A percentile compares a stretch with the other conserved stretches of the same genome.
Evolutionary conservation across 2,797 vertebrate genomes (phyloP).

Genomic region (Labroides dimidiatus): DNA sequence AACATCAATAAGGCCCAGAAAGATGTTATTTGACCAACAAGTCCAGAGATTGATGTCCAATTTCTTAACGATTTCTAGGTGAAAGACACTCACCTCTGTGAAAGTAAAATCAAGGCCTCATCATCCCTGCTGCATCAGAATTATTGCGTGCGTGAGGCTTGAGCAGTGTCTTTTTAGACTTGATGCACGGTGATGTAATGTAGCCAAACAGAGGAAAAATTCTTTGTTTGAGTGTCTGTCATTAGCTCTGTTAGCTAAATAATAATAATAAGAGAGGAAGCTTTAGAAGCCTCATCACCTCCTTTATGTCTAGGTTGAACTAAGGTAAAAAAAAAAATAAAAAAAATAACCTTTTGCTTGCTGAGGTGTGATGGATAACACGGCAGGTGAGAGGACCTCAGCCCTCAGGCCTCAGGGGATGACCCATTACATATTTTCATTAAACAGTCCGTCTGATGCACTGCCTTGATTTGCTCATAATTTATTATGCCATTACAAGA

Average conservation of each 20-base stretch:
- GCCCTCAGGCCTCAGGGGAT: conserved; percentile 74
- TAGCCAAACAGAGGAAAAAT: conserved; percentile 31
- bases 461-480: conserved; percentile 91
- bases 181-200: conserved; percentile 53
- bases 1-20: conserved; percentile 81
- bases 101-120: conserved; percentile 35
- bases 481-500: conserved; percentile 94
- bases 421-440: conserved; percentile 90
- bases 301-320: conserved; percentile 1
- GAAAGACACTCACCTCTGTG: conserved; percentile 40
- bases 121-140: conserved; percentile 44
- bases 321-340: conserved; percentile 26
- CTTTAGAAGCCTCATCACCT: neutral
- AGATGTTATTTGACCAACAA: conserved; percentile 74
- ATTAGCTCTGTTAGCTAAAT: conserved; percentile 22
- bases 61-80: conserved; percentile 51
- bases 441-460: conserved; percentile 89
- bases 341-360: conserved; percentile 67
- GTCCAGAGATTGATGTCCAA: conserved; percentile 67
- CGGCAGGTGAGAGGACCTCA: conserved; percentile 59
- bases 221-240: conserved; percentile 40
- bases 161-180: conserved; percentile 37
- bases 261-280: conserved; percentile 25
- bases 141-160: conserved; percentile 27
- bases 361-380: conserved; percentile 73